These are phyloP conservation scores for Plutella xylostella DNA, from an alignment of 2,888 invertebrate species.

Conservation along the genomic window DNA sequence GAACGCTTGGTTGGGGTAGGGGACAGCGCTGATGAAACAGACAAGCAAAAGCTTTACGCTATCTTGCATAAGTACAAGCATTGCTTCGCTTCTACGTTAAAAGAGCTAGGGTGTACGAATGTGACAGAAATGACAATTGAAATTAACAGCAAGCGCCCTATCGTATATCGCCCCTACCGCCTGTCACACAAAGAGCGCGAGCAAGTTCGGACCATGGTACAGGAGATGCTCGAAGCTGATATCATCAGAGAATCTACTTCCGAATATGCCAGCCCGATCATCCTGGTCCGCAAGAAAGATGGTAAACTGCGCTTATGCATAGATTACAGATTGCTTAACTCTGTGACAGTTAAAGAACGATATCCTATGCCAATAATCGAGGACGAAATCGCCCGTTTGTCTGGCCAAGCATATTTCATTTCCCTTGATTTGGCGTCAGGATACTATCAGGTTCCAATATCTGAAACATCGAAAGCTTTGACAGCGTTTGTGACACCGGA, in stretches of 20 bases:
- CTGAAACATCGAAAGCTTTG: conserved; percentile 4
- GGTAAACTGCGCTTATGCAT: conserved; percentile 16
- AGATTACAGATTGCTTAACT: conserved; percentile 20
- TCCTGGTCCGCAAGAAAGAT: conserved; percentile 21
- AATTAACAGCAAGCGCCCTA: conserved; percentile 1
- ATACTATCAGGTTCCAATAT: conserved; percentile 10
- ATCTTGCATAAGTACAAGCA: conserved; percentile 1
- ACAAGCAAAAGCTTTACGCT: background rate
- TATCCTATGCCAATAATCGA: conserved; percentile 12
- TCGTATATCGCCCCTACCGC: conserved; percentile 10
- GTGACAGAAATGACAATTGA: conserved; percentile 9
- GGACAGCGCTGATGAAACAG: background rate
- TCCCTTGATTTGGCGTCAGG: conserved; percentile 7
- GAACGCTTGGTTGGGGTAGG: background rate
- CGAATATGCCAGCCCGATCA: conserved; percentile 21
- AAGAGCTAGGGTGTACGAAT: conserved; percentile 11
- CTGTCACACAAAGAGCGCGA: conserved; percentile 9
- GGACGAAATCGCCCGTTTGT: conserved; percentile 9
- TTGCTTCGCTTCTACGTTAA: conserved; percentile 5
- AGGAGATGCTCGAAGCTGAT: conserved; percentile 13
- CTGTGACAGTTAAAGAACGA: conserved; percentile 14
- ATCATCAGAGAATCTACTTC: conserved; percentile 19
- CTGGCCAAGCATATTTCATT: conserved; percentile 8
- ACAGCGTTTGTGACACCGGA: conserved; percentile 28
- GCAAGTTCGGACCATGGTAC: conserved; percentile 8